phyloP scores from a whole-genome alignment of 2,797 vertebrate species.

The Morus bassanus region DNA sequence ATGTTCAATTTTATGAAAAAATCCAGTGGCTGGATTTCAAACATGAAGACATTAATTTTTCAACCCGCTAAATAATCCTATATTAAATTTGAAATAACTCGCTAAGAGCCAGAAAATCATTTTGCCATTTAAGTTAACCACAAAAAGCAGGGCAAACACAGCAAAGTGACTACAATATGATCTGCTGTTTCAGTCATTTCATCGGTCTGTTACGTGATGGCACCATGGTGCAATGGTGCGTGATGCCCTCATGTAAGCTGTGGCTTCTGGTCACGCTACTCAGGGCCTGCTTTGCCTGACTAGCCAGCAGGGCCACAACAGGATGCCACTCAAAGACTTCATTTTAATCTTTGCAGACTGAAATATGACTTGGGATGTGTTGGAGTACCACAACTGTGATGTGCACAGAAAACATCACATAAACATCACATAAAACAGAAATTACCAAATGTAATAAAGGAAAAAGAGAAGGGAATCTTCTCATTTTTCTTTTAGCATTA shows the following conservation, averaged over 20 bases:
- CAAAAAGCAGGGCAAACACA: background rate
- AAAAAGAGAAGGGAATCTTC: background rate
- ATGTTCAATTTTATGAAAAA: background rate
- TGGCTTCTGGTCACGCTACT: background rate
- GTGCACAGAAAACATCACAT: background rate
- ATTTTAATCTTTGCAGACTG: background rate
- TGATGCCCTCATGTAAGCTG: too few species aligned
- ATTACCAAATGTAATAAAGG: background rate
- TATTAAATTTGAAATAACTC: background rate
- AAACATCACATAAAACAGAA: background rate
- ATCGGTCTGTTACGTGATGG: too few species aligned
- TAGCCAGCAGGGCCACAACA: background rate
- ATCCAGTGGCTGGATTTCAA: background rate
- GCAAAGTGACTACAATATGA: background rate
- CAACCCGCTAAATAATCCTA: background rate
- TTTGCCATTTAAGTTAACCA: background rate
- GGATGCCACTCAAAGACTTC: background rate
- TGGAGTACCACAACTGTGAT: background rate
- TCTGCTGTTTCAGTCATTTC: background rate
- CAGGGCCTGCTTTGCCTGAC: background rate
- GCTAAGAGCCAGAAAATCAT: background rate
- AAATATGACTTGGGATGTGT: background rate
- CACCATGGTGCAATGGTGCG: rapidly evolving
- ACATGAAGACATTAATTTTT: background rate
- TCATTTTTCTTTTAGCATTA: background rate